Percentiles rank a stretch among this genome's conserved stretches.
Conservation (phyloP, 2,113 vertebrate species). For the Vireo altiloquus region DNA sequence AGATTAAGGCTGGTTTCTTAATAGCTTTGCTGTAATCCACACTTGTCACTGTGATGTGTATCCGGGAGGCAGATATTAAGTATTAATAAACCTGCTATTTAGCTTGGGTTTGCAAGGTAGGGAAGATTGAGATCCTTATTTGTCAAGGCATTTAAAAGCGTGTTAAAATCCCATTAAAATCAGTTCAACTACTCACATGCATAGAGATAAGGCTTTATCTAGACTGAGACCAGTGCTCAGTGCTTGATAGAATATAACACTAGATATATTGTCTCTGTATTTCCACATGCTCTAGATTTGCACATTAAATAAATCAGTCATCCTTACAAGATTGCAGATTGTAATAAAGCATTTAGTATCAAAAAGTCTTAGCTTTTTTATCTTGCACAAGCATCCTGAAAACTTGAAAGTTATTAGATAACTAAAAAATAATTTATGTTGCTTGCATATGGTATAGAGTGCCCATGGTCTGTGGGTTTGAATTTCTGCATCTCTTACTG, state of each 20-base stretch:
- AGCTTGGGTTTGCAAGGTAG: neutral
- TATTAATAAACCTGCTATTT: constrained; percentile 43
- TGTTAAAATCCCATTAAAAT: constrained; percentile 18
- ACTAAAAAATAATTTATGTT: constrained; percentile 37
- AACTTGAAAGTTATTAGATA: constrained; percentile 30
- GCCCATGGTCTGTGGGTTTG: neutral
- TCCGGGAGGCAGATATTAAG: constrained; percentile 9
- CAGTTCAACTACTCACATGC: neutral
- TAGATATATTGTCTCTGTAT: neutral
- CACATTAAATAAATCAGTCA: constrained; percentile 4
- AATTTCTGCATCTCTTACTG: neutral
- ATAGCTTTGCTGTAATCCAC: constrained; percentile 18
- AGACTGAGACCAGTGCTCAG: neutral
- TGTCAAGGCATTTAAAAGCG: neutral
- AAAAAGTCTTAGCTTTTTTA: neutral
- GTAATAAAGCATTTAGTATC: constrained; percentile 19
- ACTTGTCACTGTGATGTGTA: neutral
- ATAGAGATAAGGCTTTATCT: constrained; percentile 7
- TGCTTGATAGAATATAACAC: neutral
- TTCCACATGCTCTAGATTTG: neutral
- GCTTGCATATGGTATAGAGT: neutral
- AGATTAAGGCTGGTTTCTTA: neutral
- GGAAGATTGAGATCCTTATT: neutral
- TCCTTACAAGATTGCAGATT: constrained; percentile 1
- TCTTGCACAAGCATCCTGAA: constrained; percentile 30